phyloP scores from a whole-genome alignment of 2,113 vertebrate species.

The Oreochromis spilurus region DNA sequence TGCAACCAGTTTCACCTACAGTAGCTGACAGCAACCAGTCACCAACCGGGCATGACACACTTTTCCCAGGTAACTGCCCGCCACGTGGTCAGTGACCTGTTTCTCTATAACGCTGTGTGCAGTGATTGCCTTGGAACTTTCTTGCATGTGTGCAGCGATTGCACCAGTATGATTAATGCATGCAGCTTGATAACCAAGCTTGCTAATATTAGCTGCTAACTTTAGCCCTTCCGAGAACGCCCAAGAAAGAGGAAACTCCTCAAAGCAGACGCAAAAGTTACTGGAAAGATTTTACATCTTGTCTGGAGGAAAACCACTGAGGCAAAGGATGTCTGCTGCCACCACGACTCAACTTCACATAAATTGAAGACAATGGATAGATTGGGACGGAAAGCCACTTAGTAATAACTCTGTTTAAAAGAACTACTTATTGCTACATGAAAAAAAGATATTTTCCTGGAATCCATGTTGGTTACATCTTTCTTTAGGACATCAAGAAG shows the following conservation, averaged over 20 bases:
- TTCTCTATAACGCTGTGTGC: not conserved
- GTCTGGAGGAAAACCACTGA: not conserved
- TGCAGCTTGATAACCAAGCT: not conserved
- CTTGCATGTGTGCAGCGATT: not conserved
- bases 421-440: not conserved
- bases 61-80: not conserved
- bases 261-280: not conserved
- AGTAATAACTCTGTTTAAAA: not conserved
- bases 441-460: not conserved
- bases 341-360: fast-evolving
- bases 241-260: not conserved
- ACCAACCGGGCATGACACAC: not conserved
- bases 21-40: not conserved
- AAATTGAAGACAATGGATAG: not conserved
- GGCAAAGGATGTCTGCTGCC: not conserved
- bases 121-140: not conserved
- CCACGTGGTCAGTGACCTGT: not conserved
- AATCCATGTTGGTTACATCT: too few relatives aligned
- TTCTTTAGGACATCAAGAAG: not conserved
- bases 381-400: not conserved
- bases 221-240: not conserved
- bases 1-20: not conserved
- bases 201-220: not conserved
- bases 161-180: not conserved
- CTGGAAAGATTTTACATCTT: not conserved